Conservation (phyloP, 2,888 invertebrate species). For the Drosophila subquinaria region DNA sequence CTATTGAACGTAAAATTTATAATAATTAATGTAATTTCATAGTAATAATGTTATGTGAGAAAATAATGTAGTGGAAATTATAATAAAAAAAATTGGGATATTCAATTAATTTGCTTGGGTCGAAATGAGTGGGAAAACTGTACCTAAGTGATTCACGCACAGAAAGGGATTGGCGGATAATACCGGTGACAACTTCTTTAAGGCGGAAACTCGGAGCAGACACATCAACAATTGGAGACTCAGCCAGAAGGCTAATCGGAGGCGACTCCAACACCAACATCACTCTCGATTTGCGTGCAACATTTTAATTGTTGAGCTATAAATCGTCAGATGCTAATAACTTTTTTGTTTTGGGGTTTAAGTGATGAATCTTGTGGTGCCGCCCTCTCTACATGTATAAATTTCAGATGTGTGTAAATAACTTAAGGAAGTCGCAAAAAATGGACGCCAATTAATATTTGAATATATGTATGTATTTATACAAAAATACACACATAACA, state of each 20-base stretch:
- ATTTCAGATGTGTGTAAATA: slow-evolving; percentile 48
- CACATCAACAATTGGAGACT: slow-evolving; percentile 34
- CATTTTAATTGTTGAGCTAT: slow-evolving; percentile 42
- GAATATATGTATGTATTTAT: background rate
- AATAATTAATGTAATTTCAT: too few species aligned
- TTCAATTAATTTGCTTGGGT: slow-evolving; percentile 6
- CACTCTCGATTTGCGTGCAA: slow-evolving; percentile 15
- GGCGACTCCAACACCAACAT: background rate
- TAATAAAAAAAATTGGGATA: too few species aligned
- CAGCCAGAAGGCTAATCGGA: slow-evolving; percentile 32
- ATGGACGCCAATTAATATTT: slow-evolving; percentile 58
- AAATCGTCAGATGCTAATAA: slow-evolving; percentile 13
- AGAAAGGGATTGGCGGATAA: slow-evolving; percentile 36
- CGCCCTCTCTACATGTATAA: slow-evolving; percentile 18
- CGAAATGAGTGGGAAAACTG: background rate
- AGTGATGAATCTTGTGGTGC: slow-evolving; percentile 19
- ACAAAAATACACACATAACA: slow-evolving; percentile 32
- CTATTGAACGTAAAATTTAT: too few species aligned
- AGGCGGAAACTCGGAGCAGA: slow-evolving; percentile 29
- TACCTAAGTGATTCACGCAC: background rate
- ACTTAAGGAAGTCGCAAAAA: slow-evolving; percentile 38
- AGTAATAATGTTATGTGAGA: too few species aligned
- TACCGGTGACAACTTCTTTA: slow-evolving; percentile 55
- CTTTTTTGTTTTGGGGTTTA: slow-evolving; percentile 26
- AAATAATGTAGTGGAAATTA: too few species aligned